phyloP scores from a whole-genome alignment of 2,888 invertebrate genomes.

The Nudaria mundana region DNA sequence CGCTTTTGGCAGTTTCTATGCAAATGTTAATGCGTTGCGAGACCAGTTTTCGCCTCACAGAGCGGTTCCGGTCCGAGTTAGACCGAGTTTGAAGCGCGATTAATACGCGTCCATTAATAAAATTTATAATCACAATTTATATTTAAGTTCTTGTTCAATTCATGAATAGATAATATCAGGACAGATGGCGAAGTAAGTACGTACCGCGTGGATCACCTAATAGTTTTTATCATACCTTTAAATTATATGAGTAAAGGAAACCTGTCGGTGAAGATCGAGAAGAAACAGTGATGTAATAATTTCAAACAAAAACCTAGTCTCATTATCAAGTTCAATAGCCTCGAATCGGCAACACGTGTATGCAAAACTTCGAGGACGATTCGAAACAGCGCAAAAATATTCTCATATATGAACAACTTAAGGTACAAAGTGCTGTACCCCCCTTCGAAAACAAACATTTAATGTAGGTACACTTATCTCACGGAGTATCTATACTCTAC shows the following conservation, averaged over 20 bases:
- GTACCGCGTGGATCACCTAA: constrained; percentile 40
- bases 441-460: constrained; percentile 52
- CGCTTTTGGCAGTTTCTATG: constrained; percentile 79
- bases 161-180: constrained; percentile 6
- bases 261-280: constrained; percentile 38
- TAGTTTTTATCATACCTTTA: constrained; percentile 32
- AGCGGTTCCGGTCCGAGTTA: constrained; percentile 73
- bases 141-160: constrained; percentile 20
- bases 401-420: constrained; percentile 55
- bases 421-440: constrained; percentile 64
- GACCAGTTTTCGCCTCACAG: constrained; percentile 72
- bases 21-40: constrained; percentile 75
- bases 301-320: constrained; percentile 60
- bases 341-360: constrained; percentile 74
- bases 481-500: constrained; percentile 61
- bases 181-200: constrained; percentile 10
- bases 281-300: constrained; percentile 70
- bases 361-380: constrained; percentile 64
- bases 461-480: constrained; percentile 69
- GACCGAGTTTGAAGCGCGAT: constrained; percentile 54
- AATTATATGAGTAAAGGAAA: constrained; percentile 30
- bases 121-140: too few species aligned
- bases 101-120: constrained; percentile 65
- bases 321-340: constrained; percentile 81
- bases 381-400: constrained; percentile 59